Evolutionary conservation across 2,797 vertebrate species (phyloP).

Genomic region (Danio tinwini): DNA sequence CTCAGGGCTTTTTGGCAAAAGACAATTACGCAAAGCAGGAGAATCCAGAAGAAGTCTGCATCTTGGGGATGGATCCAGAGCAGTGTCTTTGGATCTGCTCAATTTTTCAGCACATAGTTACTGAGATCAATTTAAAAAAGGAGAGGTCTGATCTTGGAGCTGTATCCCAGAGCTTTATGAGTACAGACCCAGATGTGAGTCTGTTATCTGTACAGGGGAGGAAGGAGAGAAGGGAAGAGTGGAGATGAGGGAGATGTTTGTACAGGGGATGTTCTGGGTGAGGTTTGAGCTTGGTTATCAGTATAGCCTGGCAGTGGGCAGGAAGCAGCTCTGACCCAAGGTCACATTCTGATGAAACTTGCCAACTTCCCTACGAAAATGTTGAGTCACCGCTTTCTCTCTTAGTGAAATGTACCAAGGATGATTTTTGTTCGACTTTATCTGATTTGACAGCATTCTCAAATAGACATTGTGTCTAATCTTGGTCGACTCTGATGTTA

Average conservation of each 20-base stretch:
- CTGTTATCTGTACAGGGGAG: slow-evolving; percentile 51
- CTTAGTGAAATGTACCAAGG: slow-evolving; percentile 7
- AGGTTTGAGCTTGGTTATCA: slow-evolving; percentile 47
- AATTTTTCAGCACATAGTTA: slow-evolving; percentile 27
- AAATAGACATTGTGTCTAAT: not conserved
- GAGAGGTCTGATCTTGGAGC: slow-evolving; percentile 26
- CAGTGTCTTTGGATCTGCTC: slow-evolving; percentile 30
- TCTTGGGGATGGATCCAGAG: slow-evolving; percentile 51
- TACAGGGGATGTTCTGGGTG: slow-evolving; percentile 45
- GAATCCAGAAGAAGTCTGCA: slow-evolving; percentile 58
- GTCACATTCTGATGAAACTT: slow-evolving; percentile 54
- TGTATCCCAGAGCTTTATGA: slow-evolving; percentile 2
- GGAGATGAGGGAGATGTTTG: slow-evolving; percentile 45
- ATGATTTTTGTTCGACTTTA: slow-evolving; percentile 31
- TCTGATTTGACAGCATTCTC: not conserved
- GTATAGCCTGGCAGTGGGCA: slow-evolving; percentile 37
- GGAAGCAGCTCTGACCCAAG: slow-evolving; percentile 51
- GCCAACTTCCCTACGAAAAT: slow-evolving; percentile 34
- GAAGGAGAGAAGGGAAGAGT: slow-evolving; percentile 43
- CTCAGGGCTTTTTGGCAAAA: slow-evolving; percentile 59
- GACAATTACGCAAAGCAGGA: slow-evolving; percentile 62
- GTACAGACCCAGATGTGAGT: slow-evolving; percentile 47
- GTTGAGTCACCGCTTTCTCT: slow-evolving; percentile 49
- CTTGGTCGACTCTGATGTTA: not conserved
- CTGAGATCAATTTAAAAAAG: slow-evolving; percentile 24